Conservation (phyloP, 2,797 vertebrate genomes). For the Leptoclinus maculatus region DNA sequence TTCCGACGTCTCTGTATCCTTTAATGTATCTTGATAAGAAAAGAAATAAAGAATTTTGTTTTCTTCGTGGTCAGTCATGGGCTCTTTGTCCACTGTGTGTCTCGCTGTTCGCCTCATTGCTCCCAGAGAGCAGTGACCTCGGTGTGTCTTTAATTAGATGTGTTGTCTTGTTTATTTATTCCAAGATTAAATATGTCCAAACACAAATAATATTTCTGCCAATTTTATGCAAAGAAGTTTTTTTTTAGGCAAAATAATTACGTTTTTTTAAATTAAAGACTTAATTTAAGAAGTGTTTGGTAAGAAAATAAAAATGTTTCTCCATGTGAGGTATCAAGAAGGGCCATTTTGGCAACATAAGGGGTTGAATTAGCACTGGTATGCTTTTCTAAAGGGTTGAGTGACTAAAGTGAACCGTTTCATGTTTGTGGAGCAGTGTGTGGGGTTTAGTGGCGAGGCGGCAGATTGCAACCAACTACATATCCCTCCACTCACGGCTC, state of each 20-base stretch:
- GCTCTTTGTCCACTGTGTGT: constrained; percentile 19
- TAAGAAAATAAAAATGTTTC: too few relatives aligned
- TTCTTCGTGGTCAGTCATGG: constrained; percentile 80
- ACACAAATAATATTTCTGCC: not conserved
- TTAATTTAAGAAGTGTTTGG: too few relatives aligned
- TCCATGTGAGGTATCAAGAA: too few relatives aligned
- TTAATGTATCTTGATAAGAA: constrained; percentile 88
- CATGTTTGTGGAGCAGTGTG: not conserved
- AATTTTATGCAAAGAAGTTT: too few relatives aligned
- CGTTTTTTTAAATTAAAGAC: too few relatives aligned
- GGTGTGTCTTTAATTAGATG: not conserved
- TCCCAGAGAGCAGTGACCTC: accelerated
- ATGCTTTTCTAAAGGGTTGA: not conserved
- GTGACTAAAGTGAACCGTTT: not conserved
- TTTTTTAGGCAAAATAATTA: too few relatives aligned
- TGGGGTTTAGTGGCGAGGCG: not conserved
- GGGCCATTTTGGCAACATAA: not conserved
- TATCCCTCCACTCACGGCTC: not conserved
- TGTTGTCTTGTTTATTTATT: not conserved
- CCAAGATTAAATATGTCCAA: not conserved
- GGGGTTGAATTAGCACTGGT: not conserved
- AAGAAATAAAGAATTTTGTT: constrained; percentile 84
- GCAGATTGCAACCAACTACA: not conserved
- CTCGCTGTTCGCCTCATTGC: too few relatives aligned
- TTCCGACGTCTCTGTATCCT: constrained; percentile 84